Evolutionary conservation across 2,113 vertebrate genomes (phyloP).

Genomic region (Papio anubis): DNA sequence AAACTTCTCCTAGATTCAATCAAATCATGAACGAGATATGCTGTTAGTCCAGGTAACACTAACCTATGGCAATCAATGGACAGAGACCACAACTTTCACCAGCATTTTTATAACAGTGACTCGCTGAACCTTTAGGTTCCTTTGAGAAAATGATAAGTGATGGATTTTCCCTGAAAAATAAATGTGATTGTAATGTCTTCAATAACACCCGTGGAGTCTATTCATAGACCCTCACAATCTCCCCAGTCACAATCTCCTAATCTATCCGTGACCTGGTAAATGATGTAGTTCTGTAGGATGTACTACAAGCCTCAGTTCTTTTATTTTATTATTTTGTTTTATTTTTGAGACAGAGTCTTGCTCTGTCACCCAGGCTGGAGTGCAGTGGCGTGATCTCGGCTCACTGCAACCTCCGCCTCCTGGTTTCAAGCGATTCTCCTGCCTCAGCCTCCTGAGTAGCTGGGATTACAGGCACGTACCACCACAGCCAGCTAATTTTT

Average conservation of each 20-base stretch:
- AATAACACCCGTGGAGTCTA: not conserved
- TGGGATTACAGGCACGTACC: too few relatives aligned
- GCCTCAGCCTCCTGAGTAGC: too few relatives aligned
- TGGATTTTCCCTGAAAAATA: not conserved
- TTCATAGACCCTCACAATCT: not conserved
- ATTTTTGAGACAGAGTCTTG: too few relatives aligned
- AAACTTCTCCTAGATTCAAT: not conserved
- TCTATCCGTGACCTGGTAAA: not conserved
- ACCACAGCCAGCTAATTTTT: too few relatives aligned
- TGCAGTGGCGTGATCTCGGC: too few relatives aligned
- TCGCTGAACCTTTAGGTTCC: not conserved
- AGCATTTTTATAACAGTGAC: not conserved
- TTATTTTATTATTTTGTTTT: not conserved
- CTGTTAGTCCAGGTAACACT: not conserved
- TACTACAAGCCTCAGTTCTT: not conserved
- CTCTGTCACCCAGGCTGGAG: too few relatives aligned
- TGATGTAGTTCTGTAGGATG: not conserved
- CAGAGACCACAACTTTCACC: not conserved
- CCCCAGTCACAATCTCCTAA: not conserved
- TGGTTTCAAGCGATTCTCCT: too few relatives aligned
- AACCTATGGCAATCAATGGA: not conserved
- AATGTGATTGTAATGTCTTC: slow-evolving; percentile 2
- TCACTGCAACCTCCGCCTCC: too few relatives aligned
- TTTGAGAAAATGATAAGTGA: slow-evolving; percentile 5
- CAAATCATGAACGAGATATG: not conserved